A percentile compares a stretch with the other conserved stretches of the same genome.
phyloP scores from a whole-genome alignment of 2,888 invertebrate genomes.

The Altica lythri region DNA sequence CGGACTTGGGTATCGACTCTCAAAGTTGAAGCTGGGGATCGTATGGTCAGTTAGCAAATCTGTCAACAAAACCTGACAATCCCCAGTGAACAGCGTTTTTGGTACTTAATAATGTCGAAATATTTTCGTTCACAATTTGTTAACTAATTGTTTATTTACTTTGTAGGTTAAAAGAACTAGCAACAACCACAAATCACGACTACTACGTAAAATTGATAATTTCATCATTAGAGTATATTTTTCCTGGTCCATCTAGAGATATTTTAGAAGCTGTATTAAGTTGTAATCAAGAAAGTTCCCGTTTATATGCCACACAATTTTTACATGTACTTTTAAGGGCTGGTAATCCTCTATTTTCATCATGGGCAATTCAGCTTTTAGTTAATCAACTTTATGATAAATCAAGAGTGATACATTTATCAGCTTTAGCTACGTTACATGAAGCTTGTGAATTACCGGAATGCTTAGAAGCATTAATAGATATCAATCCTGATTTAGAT shows the following conservation, averaged over 20 bases:
- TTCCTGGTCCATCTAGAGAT: slow-evolving; percentile 70
- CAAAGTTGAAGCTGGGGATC: too few relatives aligned
- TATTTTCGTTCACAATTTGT: neutral
- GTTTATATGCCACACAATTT: slow-evolving; percentile 91
- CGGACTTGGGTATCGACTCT: too few relatives aligned
- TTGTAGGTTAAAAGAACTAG: slow-evolving; percentile 76
- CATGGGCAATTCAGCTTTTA: slow-evolving; percentile 87
- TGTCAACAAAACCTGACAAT: too few relatives aligned
- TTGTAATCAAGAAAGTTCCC: slow-evolving; percentile 64
- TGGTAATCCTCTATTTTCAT: slow-evolving; percentile 72
- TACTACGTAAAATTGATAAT: slow-evolving; percentile 93
- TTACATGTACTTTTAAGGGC: slow-evolving; percentile 84
- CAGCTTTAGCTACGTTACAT: slow-evolving; percentile 82
- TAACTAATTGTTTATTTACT: neutral
- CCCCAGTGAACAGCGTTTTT: too few relatives aligned
- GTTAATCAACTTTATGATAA: slow-evolving; percentile 85
- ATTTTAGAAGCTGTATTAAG: slow-evolving; percentile 59
- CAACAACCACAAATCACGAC: slow-evolving; percentile 82
- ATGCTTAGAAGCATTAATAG: slow-evolving; percentile 74
- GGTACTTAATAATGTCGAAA: too few relatives aligned
- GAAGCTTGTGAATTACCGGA: slow-evolving; percentile 92
- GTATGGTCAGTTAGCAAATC: too few relatives aligned
- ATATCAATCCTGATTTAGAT: slow-evolving; percentile 70
- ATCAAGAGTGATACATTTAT: slow-evolving; percentile 72
- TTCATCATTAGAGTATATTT: slow-evolving; percentile 86